Percentiles rank a stretch among this genome's conserved stretches.
Conservation (phyloP, 2,797 vertebrate genomes). For the Scyliorhinus canicula region DNA sequence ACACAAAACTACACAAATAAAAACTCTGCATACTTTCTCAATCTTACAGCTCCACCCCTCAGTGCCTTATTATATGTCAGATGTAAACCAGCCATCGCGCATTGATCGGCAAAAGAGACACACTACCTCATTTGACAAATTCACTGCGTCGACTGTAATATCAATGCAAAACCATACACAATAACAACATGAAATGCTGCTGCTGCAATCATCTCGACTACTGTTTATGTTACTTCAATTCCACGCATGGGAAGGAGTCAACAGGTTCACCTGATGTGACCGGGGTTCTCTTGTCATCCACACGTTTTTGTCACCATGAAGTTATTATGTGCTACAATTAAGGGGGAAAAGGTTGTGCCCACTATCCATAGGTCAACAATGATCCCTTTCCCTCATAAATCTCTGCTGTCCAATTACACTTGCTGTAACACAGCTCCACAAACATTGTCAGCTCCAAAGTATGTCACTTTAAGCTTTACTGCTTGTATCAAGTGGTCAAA, state of each 20-base stretch:
- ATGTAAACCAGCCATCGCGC: not conserved
- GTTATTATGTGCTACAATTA: not conserved
- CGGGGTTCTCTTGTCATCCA: not conserved
- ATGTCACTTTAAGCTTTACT: not conserved
- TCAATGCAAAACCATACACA: not conserved
- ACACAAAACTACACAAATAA: not conserved
- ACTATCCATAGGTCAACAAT: not conserved
- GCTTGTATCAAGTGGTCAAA: not conserved
- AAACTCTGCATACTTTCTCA: not conserved
- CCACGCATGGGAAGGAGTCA: not conserved
- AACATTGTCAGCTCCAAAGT: not conserved
- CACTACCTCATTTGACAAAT: no score
- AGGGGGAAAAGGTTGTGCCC: not conserved
- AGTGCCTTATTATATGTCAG: not conserved
- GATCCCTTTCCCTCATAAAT: not conserved
- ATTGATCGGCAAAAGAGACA: not conserved
- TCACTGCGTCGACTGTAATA: not conserved
- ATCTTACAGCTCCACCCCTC: not conserved
- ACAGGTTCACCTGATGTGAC: not conserved
- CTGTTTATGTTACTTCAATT: not conserved
- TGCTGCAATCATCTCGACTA: not conserved
- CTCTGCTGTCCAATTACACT: not conserved
- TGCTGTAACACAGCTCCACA: not conserved
- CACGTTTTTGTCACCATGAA: not conserved
- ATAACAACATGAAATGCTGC: not conserved